Conservation (phyloP, 2,113 vertebrate genomes). For the Mesoclemmys tuberculata region DNA sequence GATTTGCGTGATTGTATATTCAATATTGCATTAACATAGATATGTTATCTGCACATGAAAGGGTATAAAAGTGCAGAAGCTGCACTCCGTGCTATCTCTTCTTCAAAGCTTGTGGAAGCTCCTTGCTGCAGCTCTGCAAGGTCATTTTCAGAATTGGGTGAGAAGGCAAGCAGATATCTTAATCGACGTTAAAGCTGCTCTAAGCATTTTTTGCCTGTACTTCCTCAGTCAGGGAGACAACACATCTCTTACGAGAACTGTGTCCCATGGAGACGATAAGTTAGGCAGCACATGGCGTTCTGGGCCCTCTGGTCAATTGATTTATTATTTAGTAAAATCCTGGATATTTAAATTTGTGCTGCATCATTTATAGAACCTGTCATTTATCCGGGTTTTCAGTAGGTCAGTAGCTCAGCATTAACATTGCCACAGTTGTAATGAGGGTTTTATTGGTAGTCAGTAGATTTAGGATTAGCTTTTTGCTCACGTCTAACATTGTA, state of each 20-base stretch:
- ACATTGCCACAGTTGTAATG: background rate
- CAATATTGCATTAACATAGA: background rate
- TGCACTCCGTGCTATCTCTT: background rate
- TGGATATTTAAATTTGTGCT: conserved; percentile 29
- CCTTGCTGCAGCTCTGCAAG: background rate
- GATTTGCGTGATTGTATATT: background rate
- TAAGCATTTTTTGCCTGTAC: background rate
- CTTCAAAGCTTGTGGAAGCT: background rate
- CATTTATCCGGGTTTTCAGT: conserved; percentile 29
- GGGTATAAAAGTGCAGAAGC: background rate
- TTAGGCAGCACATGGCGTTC: background rate
- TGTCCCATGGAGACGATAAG: background rate
- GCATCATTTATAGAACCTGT: conserved; percentile 33
- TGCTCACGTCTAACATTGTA: background rate
- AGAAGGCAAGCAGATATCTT: background rate
- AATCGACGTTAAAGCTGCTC: background rate
- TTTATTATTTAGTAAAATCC: conserved; percentile 30
- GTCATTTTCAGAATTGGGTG: background rate
- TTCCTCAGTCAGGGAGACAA: background rate
- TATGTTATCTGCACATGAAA: background rate
- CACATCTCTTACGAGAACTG: background rate
- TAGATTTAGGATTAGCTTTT: conserved; percentile 2
- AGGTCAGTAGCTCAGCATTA: conserved; percentile 21
- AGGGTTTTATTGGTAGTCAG: background rate
- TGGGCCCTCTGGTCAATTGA: background rate